Conservation (phyloP, 2,113 vertebrate genomes). For the Antechinus stuartii region DNA sequence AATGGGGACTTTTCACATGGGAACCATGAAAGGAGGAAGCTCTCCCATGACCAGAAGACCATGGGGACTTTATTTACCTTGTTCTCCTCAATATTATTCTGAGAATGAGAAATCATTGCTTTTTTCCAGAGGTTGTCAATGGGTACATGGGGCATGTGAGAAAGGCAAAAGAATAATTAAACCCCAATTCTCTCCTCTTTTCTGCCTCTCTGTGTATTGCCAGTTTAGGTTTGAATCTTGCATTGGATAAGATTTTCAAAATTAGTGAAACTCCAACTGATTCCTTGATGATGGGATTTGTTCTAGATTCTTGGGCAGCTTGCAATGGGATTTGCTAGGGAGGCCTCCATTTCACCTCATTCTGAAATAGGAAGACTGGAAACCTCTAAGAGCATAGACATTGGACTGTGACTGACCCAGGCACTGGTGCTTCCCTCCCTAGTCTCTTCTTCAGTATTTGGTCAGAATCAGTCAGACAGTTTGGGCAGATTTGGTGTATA, state of each 20-base stretch:
- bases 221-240: neutral
- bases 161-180: slow-evolving; percentile 23
- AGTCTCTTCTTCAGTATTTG: neutral
- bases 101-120: neutral
- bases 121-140: neutral
- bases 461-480: neutral
- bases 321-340: neutral
- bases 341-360: slow-evolving; percentile 3
- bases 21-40: neutral
- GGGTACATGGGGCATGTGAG: neutral
- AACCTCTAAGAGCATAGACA: neutral
- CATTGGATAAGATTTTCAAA: slow-evolving; percentile 17
- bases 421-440: neutral
- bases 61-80: slow-evolving; percentile 17
- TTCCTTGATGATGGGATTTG: slow-evolving; percentile 11
- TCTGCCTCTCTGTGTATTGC: neutral
- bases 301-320: slow-evolving; percentile 3
- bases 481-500: slow-evolving; percentile 5
- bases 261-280: slow-evolving; percentile 16
- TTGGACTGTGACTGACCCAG: neutral
- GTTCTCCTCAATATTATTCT: slow-evolving; percentile 18
- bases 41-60: neutral
- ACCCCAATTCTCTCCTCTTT: neutral
- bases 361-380: neutral
- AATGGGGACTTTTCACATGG: slow-evolving; percentile 18